Conservation (phyloP, 1,140 invertebrate species). For the Gonatopus flavifemur region DNA sequence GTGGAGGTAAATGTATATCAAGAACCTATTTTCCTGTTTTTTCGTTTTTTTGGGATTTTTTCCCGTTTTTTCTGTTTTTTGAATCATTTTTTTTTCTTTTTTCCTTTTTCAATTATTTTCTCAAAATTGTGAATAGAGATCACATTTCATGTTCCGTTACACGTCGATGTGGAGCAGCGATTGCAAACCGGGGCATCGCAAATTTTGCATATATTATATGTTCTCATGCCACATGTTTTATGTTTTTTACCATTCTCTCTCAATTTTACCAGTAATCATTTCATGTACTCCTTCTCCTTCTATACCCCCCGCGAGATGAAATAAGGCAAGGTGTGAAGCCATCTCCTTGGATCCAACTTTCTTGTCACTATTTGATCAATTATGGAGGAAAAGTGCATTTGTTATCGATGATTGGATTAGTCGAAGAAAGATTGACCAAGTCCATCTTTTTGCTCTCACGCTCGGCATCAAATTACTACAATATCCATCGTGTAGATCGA, state of each 20-base stretch:
- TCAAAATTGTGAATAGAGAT: too few relatives aligned
- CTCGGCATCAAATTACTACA: neutral
- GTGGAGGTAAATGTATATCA: too few relatives aligned
- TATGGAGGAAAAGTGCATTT: neutral
- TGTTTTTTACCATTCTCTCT: neutral
- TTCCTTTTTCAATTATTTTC: neutral
- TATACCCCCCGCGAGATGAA: neutral
- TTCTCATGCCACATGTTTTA: neutral
- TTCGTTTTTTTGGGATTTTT: too few relatives aligned
- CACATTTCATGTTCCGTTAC: neutral
- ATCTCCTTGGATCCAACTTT: too few relatives aligned
- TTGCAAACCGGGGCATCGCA: neutral
- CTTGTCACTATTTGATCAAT: neutral
- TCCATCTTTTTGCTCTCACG: conserved; percentile 4
- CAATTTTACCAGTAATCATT: neutral
- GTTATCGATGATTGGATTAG: conserved; percentile 3
- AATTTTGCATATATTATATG: neutral
- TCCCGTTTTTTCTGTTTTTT: neutral
- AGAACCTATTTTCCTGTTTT: too few relatives aligned
- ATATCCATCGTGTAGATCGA: too few relatives aligned
- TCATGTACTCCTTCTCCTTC: too few relatives aligned
- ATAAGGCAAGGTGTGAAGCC: neutral
- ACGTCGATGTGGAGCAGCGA: neutral
- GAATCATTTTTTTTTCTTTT: neutral
- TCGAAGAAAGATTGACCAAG: conserved; percentile 4